These are phyloP conservation scores for Microctonus hyperodae DNA, from an alignment of 2,888 invertebrate species.

Conservation along the genomic window DNA sequence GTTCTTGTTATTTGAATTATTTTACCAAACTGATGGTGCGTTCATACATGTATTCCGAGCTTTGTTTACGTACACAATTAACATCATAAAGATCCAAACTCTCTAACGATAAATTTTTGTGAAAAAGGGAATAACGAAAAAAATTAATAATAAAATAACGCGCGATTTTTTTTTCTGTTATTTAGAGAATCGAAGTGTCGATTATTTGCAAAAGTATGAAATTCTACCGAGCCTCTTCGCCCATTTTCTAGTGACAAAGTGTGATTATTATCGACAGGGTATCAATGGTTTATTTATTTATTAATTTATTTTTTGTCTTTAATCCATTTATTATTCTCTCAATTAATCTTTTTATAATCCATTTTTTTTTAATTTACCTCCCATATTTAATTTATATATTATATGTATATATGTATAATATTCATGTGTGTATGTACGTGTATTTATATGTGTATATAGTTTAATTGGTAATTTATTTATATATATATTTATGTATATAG, in stretches of 20 bases:
- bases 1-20: constrained; percentile 2
- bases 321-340: constrained; percentile 37
- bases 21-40: constrained; percentile 8
- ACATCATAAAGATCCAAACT: constrained; percentile 32
- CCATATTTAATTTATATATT: constrained; percentile 38
- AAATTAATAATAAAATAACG: constrained; percentile 33
- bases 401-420: constrained; percentile 41
- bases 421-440: constrained; percentile 39
- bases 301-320: constrained; percentile 30
- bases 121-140: constrained; percentile 26
- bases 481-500: constrained; percentile 44
- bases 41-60: constrained; percentile 33
- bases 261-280: constrained; percentile 58
- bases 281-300: constrained; percentile 41
- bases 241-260: constrained; percentile 54
- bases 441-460: constrained; percentile 41
- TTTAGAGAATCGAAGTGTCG: constrained; percentile 54
- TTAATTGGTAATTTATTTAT: constrained; percentile 40
- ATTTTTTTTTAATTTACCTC: constrained; percentile 24
- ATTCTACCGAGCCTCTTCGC: constrained; percentile 56
- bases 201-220: constrained; percentile 63
- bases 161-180: constrained; percentile 41
- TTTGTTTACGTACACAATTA: constrained; percentile 39
- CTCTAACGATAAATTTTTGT: constrained; percentile 35
- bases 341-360: constrained; percentile 38